phyloP scores from a whole-genome alignment of 2,113 vertebrate genomes.

The Heliornis fulica region DNA sequence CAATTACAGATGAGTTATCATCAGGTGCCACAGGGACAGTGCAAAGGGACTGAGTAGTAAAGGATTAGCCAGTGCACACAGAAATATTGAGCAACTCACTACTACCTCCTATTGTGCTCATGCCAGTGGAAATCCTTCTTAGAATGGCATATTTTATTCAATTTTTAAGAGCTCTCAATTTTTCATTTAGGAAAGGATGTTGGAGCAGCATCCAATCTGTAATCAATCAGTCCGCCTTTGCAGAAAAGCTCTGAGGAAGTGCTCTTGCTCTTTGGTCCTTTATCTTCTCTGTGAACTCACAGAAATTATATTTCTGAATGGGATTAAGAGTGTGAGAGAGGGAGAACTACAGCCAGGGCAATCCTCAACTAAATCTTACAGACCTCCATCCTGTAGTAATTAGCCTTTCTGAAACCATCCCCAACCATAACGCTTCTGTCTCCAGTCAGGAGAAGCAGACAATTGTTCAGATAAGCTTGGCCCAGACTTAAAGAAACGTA shows the following conservation, averaged over 20 bases:
- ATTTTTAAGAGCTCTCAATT: slow-evolving; percentile 77
- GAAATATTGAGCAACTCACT: slow-evolving; percentile 33
- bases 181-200: slow-evolving; percentile 71
- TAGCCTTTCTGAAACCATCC: background rate
- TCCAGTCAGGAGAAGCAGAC: background rate
- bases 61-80: slow-evolving; percentile 46
- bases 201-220: slow-evolving; percentile 55
- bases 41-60: background rate
- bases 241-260: slow-evolving; percentile 48
- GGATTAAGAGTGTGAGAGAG: background rate
- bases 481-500: background rate
- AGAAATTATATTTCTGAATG: slow-evolving; percentile 50
- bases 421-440: background rate
- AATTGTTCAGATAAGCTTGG: background rate
- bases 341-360: background rate
- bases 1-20: slow-evolving; percentile 57
- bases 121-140: slow-evolving; percentile 63
- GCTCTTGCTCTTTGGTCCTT: slow-evolving; percentile 45
- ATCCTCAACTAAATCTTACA: background rate
- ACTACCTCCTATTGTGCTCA: slow-evolving; percentile 55
- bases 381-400: fast-evolving
- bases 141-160: slow-evolving; percentile 70
- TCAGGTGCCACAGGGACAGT: background rate
- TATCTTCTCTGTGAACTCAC: slow-evolving; percentile 39
- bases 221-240: slow-evolving; percentile 69